Percentiles rank a stretch among this genome's conserved stretches.
phyloP scores from a whole-genome alignment of 2,888 invertebrate genomes.

The Andrena camellia region DNA sequence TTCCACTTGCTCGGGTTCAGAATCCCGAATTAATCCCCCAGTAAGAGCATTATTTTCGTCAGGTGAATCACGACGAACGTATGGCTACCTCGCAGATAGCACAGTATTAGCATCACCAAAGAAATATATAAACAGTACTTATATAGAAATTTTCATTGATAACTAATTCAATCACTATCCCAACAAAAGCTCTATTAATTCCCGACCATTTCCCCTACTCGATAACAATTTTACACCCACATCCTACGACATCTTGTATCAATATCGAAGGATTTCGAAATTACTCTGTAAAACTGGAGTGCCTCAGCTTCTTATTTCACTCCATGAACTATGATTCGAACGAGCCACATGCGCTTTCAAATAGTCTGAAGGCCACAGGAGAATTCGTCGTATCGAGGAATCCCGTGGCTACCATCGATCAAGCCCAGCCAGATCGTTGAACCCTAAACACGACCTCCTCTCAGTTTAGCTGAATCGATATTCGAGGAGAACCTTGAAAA shows the following conservation, averaged over 20 bases:
- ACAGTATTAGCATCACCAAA: background rate
- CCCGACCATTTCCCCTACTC: too few species aligned
- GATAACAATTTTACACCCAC: too few species aligned
- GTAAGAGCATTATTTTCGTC: slow-evolving; percentile 38
- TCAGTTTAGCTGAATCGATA: slow-evolving; percentile 51
- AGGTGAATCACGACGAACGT: slow-evolving; percentile 22
- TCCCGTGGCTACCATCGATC: slow-evolving; percentile 12
- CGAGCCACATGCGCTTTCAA: background rate
- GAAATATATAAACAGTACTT: background rate
- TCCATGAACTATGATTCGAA: background rate
- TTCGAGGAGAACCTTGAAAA: slow-evolving; percentile 62
- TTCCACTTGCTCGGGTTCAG: slow-evolving; percentile 40
- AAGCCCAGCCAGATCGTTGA: slow-evolving; percentile 56
- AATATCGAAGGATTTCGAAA: too few species aligned
- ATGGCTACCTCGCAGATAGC: background rate
- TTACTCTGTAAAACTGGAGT: background rate
- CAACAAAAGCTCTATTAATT: too few species aligned
- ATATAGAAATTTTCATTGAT: too few species aligned
- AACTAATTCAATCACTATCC: too few species aligned
- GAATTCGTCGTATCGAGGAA: background rate
- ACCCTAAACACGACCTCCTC: slow-evolving; percentile 62
- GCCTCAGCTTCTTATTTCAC: background rate
- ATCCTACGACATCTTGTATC: too few species aligned
- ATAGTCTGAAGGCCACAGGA: background rate
- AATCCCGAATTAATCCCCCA: slow-evolving; percentile 35